Conservation (phyloP, 2,888 invertebrate genomes). For the Ochropacha duplaris region DNA sequence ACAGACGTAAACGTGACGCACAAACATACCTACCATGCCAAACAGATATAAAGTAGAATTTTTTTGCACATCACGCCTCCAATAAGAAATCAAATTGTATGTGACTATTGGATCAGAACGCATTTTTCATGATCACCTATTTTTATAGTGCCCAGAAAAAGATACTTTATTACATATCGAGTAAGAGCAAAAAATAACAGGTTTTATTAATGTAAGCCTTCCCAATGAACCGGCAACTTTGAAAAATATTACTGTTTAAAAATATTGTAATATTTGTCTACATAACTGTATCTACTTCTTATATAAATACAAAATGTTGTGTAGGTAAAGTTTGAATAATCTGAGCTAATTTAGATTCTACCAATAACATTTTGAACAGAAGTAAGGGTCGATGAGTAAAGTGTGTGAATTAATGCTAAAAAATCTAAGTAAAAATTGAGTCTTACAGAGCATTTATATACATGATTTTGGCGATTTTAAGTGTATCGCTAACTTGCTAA, state of each 20-base stretch:
- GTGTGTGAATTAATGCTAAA: too few relatives aligned
- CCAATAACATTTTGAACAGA: too few relatives aligned
- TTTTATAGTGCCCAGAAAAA: neutral
- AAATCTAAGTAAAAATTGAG: too few relatives aligned
- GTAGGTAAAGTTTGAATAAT: too few relatives aligned
- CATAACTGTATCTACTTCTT: neutral
- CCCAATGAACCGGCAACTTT: neutral
- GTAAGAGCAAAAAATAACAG: neutral
- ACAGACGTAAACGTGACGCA: neutral
- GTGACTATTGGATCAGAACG: neutral
- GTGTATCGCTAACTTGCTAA: too few relatives aligned
- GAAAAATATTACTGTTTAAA: too few relatives aligned
- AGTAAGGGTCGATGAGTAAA: too few relatives aligned
- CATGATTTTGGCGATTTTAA: too few relatives aligned
- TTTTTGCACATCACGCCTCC: neutral
- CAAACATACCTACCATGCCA: neutral
- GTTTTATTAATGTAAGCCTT: neutral
- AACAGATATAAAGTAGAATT: neutral
- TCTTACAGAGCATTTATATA: too few relatives aligned
- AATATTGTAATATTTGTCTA: too few relatives aligned
- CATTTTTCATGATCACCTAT: slow-evolving; percentile 1
- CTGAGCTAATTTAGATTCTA: too few relatives aligned
- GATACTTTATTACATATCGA: neutral
- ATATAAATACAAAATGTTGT: too few relatives aligned
- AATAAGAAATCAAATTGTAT: neutral